Percentiles rank a stretch among this genome's conserved stretches.
phyloP scores from a whole-genome alignment of 1,140 invertebrate species.

The Trachymyrmex septentrionalis region DNA sequence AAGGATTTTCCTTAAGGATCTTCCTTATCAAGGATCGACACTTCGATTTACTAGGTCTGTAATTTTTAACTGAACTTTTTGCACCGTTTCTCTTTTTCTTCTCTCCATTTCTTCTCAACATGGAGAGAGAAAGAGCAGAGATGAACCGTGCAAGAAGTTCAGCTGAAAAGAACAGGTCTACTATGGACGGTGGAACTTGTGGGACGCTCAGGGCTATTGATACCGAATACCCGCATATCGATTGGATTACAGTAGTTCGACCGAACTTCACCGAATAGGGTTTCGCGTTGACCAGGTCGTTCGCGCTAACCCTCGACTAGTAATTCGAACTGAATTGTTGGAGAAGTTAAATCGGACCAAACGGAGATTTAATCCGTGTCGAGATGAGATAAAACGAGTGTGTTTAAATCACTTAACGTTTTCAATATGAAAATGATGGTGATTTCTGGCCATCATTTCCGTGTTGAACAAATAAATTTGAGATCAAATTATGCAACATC shows the following conservation, averaged over 20 bases:
- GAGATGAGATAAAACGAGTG: background rate
- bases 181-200: background rate
- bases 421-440: background rate
- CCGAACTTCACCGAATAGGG: slow-evolving; percentile 2
- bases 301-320: slow-evolving; percentile 25
- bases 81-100: too few species aligned
- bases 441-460: background rate
- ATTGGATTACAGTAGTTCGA: slow-evolving; percentile 29
- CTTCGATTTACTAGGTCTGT: background rate
- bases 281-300: slow-evolving; percentile 9
- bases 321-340: slow-evolving; percentile 38
- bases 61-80: too few species aligned
- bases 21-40: slow-evolving; percentile 18
- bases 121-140: too few species aligned
- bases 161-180: too few species aligned
- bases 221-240: background rate
- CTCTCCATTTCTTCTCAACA: too few species aligned
- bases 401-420: background rate
- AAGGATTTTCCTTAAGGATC: background rate
- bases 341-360: slow-evolving; percentile 24
- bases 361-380: background rate
- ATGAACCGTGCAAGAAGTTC: too few species aligned
- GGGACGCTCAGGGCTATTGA: slow-evolving; percentile 11
- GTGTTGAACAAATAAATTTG: background rate
- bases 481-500: background rate